These are phyloP conservation scores for Ypsolopha sequella DNA, from an alignment of 2,888 invertebrate species.

Conservation along the genomic window DNA sequence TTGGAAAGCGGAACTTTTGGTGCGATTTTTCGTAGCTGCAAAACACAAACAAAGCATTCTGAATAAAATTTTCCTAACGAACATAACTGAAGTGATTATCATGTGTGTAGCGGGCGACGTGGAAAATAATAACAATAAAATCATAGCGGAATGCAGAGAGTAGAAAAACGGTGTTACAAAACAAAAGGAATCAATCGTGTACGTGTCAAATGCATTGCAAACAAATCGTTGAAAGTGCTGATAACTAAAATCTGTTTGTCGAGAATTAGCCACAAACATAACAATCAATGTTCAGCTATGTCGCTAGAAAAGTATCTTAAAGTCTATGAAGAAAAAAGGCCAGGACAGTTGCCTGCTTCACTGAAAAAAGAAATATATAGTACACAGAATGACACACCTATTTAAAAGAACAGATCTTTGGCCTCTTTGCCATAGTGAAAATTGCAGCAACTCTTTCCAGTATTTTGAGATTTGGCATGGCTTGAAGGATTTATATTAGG, in stretches of 20 bases:
- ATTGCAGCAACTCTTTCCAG: too few relatives aligned
- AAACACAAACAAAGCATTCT: conserved; percentile 32
- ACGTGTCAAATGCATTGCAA: background rate
- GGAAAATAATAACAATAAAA: conserved; percentile 10
- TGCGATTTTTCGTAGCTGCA: background rate
- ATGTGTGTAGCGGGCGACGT: conserved; percentile 40
- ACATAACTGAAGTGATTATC: conserved; percentile 66
- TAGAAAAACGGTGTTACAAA: conserved; percentile 8
- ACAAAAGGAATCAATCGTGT: conserved; percentile 13
- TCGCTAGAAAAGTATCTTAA: conserved; percentile 14
- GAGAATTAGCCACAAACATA: conserved; percentile 65
- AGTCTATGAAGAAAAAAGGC: background rate
- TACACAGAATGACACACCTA: too few relatives aligned
- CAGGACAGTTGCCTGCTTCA: too few relatives aligned
- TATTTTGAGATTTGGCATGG: too few relatives aligned
- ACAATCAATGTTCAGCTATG: conserved; percentile 64
- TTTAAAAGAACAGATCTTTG: too few relatives aligned
- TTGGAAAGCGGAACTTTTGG: background rate
- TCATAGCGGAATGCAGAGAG: conserved; percentile 9
- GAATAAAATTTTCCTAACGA: conserved; percentile 16
- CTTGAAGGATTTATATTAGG: too few relatives aligned
- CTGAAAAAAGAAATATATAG: too few relatives aligned
- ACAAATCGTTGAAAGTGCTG: background rate
- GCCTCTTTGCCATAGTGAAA: too few relatives aligned
- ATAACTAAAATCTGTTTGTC: conserved; percentile 26